These are phyloP conservation scores for Pangasianodon gigas DNA, from an alignment of 2,113 vertebrate species.

Conservation along the genomic window DNA sequence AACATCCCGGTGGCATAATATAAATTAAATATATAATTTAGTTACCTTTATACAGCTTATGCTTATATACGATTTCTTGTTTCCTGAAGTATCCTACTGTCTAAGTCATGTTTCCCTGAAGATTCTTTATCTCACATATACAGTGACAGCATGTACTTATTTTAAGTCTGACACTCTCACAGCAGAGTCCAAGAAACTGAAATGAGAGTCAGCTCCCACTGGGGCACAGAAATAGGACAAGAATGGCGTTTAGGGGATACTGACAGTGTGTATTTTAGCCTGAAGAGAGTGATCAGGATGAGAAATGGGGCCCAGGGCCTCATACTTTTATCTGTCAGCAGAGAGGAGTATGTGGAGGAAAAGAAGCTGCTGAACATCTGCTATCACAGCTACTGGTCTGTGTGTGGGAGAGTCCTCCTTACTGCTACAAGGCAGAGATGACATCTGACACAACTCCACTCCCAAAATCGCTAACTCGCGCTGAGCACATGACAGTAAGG, in stretches of 20 bases:
- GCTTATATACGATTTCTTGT: background rate
- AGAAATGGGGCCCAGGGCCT: conserved; percentile 3
- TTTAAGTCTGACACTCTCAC: conserved; percentile 35
- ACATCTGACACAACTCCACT: background rate
- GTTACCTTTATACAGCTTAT: background rate
- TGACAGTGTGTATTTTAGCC: conserved; percentile 35
- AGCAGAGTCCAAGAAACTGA: conserved; percentile 6
- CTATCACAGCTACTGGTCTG: conserved; percentile 22
- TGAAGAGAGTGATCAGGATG: conserved; percentile 32
- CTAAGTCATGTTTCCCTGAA: background rate
- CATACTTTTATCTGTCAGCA: background rate
- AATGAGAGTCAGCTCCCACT: conserved; percentile 22
- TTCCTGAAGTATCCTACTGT: background rate
- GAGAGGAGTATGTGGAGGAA: background rate
- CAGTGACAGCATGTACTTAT: conserved; percentile 1
- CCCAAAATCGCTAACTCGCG: background rate
- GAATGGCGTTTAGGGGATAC: conserved; percentile 10
- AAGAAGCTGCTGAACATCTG: conserved; percentile 43
- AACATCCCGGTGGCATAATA: background rate
- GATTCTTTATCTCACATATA: background rate
- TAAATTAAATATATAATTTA: background rate
- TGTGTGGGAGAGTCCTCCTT: conserved; percentile 4
- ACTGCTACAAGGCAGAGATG: conserved; percentile 26
- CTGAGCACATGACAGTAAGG: background rate
- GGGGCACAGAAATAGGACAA: conserved; percentile 25